phyloP scores from a whole-genome alignment of 2,888 invertebrate genomes.

The Xylota segnis region DNA sequence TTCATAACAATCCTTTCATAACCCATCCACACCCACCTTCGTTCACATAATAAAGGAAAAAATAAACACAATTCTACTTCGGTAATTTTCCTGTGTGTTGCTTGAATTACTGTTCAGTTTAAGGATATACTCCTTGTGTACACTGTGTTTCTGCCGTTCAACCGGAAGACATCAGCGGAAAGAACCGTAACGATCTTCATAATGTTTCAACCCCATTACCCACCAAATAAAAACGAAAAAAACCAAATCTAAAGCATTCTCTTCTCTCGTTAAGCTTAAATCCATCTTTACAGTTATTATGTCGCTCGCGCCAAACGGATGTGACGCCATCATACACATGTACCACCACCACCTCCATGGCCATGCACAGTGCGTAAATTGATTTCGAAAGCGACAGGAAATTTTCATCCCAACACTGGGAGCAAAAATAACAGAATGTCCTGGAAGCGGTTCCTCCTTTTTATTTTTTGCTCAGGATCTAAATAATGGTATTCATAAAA shows the following conservation, averaged over 20 bases:
- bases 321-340: slow-evolving; percentile 27
- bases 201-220: slow-evolving; percentile 68
- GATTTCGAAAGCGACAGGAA: slow-evolving; percentile 41
- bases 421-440: slow-evolving; percentile 21
- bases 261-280: slow-evolving; percentile 43
- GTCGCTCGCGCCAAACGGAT: slow-evolving; percentile 38
- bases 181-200: slow-evolving; percentile 53
- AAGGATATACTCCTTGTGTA: slow-evolving; percentile 5
- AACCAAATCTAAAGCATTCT: slow-evolving; percentile 14
- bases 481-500: slow-evolving; percentile 49
- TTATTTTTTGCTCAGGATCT: slow-evolving; percentile 30
- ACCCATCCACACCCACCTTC: neutral
- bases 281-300: slow-evolving; percentile 47
- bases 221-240: slow-evolving; percentile 43
- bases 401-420: slow-evolving; percentile 15
- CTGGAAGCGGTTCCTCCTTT: slow-evolving; percentile 28
- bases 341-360: neutral
- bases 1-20: neutral
- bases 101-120: slow-evolving; percentile 45
- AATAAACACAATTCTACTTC: slow-evolving; percentile 48
- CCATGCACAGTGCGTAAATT: slow-evolving; percentile 37
- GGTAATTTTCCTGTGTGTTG: slow-evolving; percentile 59
- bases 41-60: neutral
- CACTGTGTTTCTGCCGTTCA: slow-evolving; percentile 20
- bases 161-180: slow-evolving; percentile 53